A percentile compares a stretch with the other conserved stretches of the same genome.
phyloP scores from a whole-genome alignment of 2,797 vertebrate genomes.

The Neosilurus mollespiculum region DNA sequence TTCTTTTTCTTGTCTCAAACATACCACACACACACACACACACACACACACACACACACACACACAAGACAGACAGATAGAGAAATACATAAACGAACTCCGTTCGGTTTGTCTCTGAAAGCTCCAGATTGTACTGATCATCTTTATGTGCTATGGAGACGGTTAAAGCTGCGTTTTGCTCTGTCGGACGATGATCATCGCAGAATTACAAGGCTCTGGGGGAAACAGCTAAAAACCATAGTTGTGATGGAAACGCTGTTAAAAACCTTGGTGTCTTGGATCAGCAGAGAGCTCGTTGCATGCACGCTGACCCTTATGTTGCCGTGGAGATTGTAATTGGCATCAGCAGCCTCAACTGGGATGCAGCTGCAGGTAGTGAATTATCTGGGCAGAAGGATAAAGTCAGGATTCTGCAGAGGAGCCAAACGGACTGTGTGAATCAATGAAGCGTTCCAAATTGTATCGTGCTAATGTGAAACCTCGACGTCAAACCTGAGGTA shows the following conservation, averaged over 20 bases:
- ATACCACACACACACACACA: not conserved
- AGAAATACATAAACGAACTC: too few relatives aligned
- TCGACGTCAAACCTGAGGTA: not conserved
- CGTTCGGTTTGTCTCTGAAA: not conserved
- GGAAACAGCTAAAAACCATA: conserved; percentile 3
- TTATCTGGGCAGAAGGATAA: conserved; percentile 26
- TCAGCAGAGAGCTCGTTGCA: conserved; percentile 34
- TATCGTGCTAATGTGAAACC: not conserved
- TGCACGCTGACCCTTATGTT: conserved; percentile 46
- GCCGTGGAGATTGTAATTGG: conserved; percentile 47
- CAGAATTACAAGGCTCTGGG: not conserved
- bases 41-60: not conserved
- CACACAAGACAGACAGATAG: too few relatives aligned
- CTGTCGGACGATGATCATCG: not conserved
- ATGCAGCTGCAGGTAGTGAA: conserved; percentile 43
- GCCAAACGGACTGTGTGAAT: not conserved
- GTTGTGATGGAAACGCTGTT: conserved; percentile 6
- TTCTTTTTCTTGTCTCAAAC: not conserved
- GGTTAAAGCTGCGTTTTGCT: not conserved
- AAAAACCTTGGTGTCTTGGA: conserved; percentile 38
- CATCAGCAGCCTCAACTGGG: conserved; percentile 42
- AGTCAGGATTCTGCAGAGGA: not conserved
- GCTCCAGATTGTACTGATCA: not conserved
- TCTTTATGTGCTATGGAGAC: conserved; percentile 12
- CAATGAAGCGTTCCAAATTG: not conserved